Base-by-base conservation (phyloP, 2,888 invertebrate species). In the Apamea monoglypha region DNA sequence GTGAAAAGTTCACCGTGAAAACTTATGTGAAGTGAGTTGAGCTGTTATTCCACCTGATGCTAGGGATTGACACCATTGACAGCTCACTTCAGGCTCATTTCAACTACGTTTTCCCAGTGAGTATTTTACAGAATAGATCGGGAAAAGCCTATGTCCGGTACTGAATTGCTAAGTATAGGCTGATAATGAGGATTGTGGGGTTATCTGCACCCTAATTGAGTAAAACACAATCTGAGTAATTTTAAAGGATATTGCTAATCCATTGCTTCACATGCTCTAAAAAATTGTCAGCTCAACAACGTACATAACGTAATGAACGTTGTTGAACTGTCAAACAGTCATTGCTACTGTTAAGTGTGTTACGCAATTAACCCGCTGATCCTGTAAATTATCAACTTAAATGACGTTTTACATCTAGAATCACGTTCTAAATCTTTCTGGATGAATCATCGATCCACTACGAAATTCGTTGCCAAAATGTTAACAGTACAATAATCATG, bases 401-500 rank as follows among this genome's bases (percentile, higher is more conserved):
- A 47, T 32, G 8, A 36, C 14, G 21, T 50, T 50, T 56, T 10
- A 25, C 25, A 18, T 18, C 12, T 14, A 56, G 36, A 47, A 47
- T 29, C 29, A 25, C 44, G 25, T 29, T 53, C n/a, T 16, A 21
- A n/a, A 29, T 29, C 12, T 78, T 29, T n/a, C 25, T 59, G 12
- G 3, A 64, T 63, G 61, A 47, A 53, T 47, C 44, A 18, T 14
- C 40, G 21, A 61, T 66, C 18, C 7, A 44, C 56, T 56, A 40
- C 21, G 21, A 66, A 44, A 69, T 61, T 40, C 5, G 25, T 66
- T 72, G 72, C 68, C 82, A 76, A 76, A 53, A 61, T 44, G 18
- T 56, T 36, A 47, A 44, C 71, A 67, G 25, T 59, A 68, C 32
- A 73, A 85, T 85, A 16, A 50, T 53, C 44, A 66, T 66, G 14